Base-by-base conservation (phyloP, 2,888 invertebrate species). In the Ophraella communa region DNA sequence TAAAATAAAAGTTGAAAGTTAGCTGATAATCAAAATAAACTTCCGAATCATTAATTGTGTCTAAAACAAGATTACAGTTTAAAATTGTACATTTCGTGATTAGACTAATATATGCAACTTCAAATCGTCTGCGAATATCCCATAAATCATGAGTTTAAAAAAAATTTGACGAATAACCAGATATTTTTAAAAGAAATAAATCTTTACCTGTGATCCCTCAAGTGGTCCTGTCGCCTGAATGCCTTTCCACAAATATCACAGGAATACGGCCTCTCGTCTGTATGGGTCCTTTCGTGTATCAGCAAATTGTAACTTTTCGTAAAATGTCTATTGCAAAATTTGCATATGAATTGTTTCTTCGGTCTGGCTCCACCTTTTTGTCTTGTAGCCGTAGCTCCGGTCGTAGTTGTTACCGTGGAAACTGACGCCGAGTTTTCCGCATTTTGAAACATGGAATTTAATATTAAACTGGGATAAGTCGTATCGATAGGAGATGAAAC, bases 161-260 rank as follows among this genome's bases (percentile, higher is more conserved):
- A n/a, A n/a, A n/a, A n/a, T n/a, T n/a, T n/a, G n/a, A 3, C n/a
- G n/a, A 3, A 54, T 33, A 33, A 33, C n/a, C n/a, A n/a, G 4
- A 4, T 3, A n/a, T n/a, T 35, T 4, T 47, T 47, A 83, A 30
- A 24, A 30, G 44, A 11, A 20, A 24, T 4, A 44, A 62, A 59
- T 64, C 18, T 87, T 86, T 86, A 95, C 95, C 95, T 92, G 85
- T 95, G 95, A 84, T 96, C 95, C 80, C 95, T 86, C 62, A 96
- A 87, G 83, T 96, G 95, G 83, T 98, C 98, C 84, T 98, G 98
- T 79, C 98, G 86, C 75, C 98, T 87, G 84, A 98, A 98, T 11
- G 97, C 96, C 83, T 98, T 98, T 66, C 95, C 94, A 82, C 98
- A 98, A 78, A 98, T 95, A 83, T 98, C 98, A 85, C 98, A 98